Evolutionary conservation across 2,888 invertebrate species (phyloP), one percentile per base, ranked within the genome.

Genomic region (Pristionchus japonicus): DNA sequence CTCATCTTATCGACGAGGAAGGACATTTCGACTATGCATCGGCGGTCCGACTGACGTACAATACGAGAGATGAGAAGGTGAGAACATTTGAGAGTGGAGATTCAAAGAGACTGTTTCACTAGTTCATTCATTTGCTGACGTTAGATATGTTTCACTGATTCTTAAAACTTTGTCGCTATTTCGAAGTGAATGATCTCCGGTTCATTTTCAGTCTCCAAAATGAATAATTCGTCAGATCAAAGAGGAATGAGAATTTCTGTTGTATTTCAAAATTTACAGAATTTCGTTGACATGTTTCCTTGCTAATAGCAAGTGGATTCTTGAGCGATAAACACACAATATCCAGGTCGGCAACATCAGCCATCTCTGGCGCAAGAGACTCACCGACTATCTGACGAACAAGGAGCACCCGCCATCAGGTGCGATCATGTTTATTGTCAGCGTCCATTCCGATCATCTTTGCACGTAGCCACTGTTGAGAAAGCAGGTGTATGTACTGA

Each of bases 1-100:
- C 88, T 4, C 57, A 43, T 49, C 37, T 86, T 3, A 89, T 90
- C 6, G 94, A 94, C 89, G 91, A 90, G 9, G 92, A 93, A 64
- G 94, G 94, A 0, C 94, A 94, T 87, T 94, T 94, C 84, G 93
- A 94, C 88, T 94, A 93, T 88, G 94, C 92, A 2, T 90, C 91
- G 31, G 94, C 94, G 9, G 90, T 94, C 80, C 89, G 94, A 37
- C 88, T 94, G 40, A 94, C 94, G 0, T 94, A 93, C 85, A 94
- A 94, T 84, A 93, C 93, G 13, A 89, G 94, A 61, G 93, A 92
- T 77, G 92, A 93, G 57, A 90, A 91, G 87, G 92, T 91, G 17
- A 82, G 9, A 47, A 49, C 13, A 34, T 31, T 64, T 64, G 61
- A 61, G 2, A 49, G 17, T 49, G 37, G 3, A 13, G 13, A 40